Conservation (phyloP, 2,888 invertebrate species). For the Cephus rjabovi region DNA sequence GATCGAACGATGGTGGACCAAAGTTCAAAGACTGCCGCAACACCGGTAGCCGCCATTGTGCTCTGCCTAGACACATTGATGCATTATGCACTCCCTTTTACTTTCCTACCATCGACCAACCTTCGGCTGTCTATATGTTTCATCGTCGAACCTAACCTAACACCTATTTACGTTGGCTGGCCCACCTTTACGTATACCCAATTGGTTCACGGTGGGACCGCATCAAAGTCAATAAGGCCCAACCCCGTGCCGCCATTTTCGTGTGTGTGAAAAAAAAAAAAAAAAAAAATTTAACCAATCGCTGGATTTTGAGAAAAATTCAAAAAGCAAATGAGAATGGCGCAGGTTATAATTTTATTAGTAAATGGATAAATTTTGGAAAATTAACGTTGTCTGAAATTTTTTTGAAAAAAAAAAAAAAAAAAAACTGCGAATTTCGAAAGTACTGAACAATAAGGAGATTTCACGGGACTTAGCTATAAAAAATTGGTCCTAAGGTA, state of each 20-base stretch:
- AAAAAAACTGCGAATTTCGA: not conserved
- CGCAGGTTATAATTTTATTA: not conserved
- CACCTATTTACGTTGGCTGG: not conserved
- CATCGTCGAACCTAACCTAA: not conserved
- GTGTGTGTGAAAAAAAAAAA: not conserved
- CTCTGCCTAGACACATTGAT: constrained; percentile 26
- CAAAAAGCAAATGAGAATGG: not conserved
- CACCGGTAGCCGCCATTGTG: constrained; percentile 46
- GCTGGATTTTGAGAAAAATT: not conserved
- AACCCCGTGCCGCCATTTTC: not conserved
- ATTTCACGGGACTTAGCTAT: constrained; percentile 50
- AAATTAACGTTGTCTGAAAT: not conserved
- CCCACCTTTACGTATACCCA: constrained; percentile 1
- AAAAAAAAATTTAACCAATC: not conserved
- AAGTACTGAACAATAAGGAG: constrained; percentile 22
- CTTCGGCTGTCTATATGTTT: not conserved
- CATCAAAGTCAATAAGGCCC: not conserved
- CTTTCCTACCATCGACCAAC: constrained; percentile 9
- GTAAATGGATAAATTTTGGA: not conserved
- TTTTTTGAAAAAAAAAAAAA: not conserved
- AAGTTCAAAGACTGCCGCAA: constrained; percentile 48
- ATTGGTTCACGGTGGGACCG: not conserved
- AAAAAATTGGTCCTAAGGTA: constrained; percentile 45
- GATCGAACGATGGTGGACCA: constrained; percentile 32
- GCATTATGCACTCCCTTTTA: constrained; percentile 22